Base-by-base conservation (phyloP, 2,113 vertebrate species). In the Callipepla californica region DNA sequence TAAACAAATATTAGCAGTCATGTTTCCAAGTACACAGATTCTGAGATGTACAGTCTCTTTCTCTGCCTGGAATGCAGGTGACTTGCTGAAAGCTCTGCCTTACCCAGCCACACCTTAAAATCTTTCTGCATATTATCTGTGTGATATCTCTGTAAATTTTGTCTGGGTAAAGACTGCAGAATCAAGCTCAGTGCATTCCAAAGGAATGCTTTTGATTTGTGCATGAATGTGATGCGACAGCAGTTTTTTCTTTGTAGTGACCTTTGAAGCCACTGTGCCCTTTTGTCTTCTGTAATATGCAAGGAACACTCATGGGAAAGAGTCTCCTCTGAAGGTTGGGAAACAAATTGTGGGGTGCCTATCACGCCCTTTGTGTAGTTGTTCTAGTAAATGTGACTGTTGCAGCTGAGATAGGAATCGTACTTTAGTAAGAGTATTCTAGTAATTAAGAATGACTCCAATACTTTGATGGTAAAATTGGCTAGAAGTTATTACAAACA, bases 131-230 rank as follows among this genome's bases (percentile, higher is more conserved):
- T 75, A 44, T 55, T 96, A 59, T 76, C 80, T 73, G 30, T 91
- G 92, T 13, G 32, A 2, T 85, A 94, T 28, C 85, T 90, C 47
- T 83, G 80, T 87, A 75, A 80, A 88, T 90, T 94, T 85, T 92
- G 53, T 90, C 90, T 85, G 79, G 79, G 59, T 94, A 53, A 87
- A 92, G 87, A 55, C 30, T 80, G 85, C 72, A 92, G 81, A 89
- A 67, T 80, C 34, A 34, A 90, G 85, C 40, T 94, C 5, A 0
- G 42, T 88, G 68, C 50, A 28, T 95, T 90, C 48, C 82, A 86
- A 80, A 78, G 68, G 70, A 94, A 80, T 63, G 75, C 58, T 42
- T 89, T 82, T 87, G 34, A 80, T 82, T 88, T 91, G 8, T 57
- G 1, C 44, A 28, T 74, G 63, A 74, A 70, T 53, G 22, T 78